These are phyloP conservation scores for Elymnias hypermnestra DNA, from an alignment of 1,140 invertebrate genomes.

Conservation along the genomic window DNA sequence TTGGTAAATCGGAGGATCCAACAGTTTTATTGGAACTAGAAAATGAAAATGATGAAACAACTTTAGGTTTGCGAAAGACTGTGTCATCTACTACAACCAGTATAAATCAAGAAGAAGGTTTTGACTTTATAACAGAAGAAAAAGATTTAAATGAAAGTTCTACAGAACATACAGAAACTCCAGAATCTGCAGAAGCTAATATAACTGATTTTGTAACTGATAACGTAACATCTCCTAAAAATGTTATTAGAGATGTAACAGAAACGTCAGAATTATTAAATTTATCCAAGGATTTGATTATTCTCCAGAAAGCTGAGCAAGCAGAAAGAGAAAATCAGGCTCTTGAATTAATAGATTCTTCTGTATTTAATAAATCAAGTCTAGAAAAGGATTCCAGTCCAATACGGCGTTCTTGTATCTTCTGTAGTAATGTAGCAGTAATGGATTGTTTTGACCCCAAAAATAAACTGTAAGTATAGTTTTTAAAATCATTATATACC, in stretches of 20 bases:
- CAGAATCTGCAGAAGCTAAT: no score
- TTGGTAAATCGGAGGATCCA: slow-evolving; percentile 21
- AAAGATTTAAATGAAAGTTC: slow-evolving; percentile 1
- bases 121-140: slow-evolving; percentile 5
- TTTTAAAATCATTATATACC: no score
- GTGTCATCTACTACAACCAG: background rate
- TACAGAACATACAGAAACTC: background rate
- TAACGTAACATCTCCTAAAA: no score
- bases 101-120: background rate
- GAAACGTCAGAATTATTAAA: slow-evolving; percentile 6
- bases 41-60: background rate
- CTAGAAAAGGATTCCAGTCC: slow-evolving; percentile 8
- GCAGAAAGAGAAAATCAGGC: slow-evolving; percentile 10
- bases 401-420: slow-evolving; percentile 35
- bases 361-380: background rate
- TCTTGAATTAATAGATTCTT: background rate
- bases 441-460: slow-evolving; percentile 37
- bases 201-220: no score
- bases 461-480: slow-evolving; percentile 41
- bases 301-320: slow-evolving; percentile 20
- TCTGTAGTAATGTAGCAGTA: slow-evolving; percentile 39
- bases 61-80: background rate
- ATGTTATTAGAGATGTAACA: background rate
- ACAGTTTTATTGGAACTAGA: slow-evolving; percentile 3
- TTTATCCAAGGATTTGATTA: slow-evolving; percentile 23